A percentile compares a stretch with the other conserved stretches of the same genome.
These are phyloP conservation scores for Allobates femoralis DNA, from an alignment of 2,797 vertebrate genomes.

Conservation along the genomic window DNA sequence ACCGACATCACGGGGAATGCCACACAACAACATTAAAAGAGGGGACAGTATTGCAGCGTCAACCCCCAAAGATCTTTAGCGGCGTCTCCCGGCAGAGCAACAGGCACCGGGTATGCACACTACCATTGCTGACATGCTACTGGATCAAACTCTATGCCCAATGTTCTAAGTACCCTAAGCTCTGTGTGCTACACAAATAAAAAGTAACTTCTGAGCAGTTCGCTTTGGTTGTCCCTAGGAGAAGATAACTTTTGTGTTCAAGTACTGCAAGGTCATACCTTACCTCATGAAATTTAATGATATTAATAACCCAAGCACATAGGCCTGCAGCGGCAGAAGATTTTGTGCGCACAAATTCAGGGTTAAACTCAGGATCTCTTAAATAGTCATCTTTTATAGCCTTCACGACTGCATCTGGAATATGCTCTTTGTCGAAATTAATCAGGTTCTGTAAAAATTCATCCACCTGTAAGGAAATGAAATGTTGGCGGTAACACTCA, in stretches of 20 bases:
- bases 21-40: too few relatives aligned
- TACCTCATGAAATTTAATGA: slow-evolving; percentile 79
- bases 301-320: slow-evolving; percentile 80
- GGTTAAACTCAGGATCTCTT: slow-evolving; percentile 81
- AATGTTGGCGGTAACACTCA: neutral
- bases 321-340: slow-evolving; percentile 79
- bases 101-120: too few relatives aligned
- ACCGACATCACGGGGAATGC: too few relatives aligned
- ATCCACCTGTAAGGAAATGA: slow-evolving; percentile 71
- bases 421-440: slow-evolving; percentile 83
- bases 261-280: neutral
- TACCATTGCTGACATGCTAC: too few relatives aligned
- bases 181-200: too few relatives aligned
- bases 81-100: too few relatives aligned
- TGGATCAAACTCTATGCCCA: too few relatives aligned
- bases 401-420: slow-evolving; percentile 76
- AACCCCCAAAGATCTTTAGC: too few relatives aligned
- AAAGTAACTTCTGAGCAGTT: neutral
- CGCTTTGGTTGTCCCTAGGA: neutral
- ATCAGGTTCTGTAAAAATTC: slow-evolving; percentile 79
- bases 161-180: too few relatives aligned
- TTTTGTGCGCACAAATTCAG: slow-evolving; percentile 81
- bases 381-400: slow-evolving; percentile 79
- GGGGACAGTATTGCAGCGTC: too few relatives aligned
- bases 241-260: too few relatives aligned